Conservation (phyloP, 2,888 invertebrate genomes). For the Adelphocoris suturalis region DNA sequence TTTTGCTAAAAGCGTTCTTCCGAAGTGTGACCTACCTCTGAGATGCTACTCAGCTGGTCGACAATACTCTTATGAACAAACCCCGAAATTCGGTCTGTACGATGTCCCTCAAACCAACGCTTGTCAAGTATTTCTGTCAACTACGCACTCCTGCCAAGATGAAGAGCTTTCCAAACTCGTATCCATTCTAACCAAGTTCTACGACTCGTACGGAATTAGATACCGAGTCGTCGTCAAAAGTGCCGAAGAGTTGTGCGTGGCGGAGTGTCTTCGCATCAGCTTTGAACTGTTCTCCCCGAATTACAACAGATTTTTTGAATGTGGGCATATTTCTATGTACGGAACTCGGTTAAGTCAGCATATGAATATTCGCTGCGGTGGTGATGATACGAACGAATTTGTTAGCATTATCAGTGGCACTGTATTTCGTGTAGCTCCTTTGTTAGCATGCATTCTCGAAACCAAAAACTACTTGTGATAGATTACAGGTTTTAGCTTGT, state of each 20-base stretch:
- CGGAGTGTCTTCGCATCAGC: constrained; percentile 45
- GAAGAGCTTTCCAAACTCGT: neutral
- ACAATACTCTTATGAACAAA: neutral
- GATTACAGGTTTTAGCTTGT: too few relatives aligned
- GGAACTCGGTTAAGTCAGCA: constrained; percentile 32
- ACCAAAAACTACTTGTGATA: neutral
- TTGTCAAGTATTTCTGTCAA: constrained; percentile 16
- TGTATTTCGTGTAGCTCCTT: neutral
- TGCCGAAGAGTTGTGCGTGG: neutral
- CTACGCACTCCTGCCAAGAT: neutral
- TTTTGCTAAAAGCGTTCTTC: constrained; percentile 29
- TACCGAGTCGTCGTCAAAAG: constrained; percentile 51
- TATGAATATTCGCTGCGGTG: constrained; percentile 48
- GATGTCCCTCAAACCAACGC: constrained; percentile 56
- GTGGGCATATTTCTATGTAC: constrained; percentile 50
- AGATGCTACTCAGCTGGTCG: constrained; percentile 37
- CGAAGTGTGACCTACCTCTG: constrained; percentile 11
- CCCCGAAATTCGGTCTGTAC: constrained; percentile 1
- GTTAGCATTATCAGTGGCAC: constrained; percentile 49
- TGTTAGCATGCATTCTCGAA: constrained; percentile 54
- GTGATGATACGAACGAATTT: constrained; percentile 1
- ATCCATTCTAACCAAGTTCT: constrained; percentile 34
- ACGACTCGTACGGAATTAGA: neutral
- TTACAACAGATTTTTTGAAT: constrained; percentile 46
- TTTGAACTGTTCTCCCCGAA: constrained; percentile 63